Conservation (phyloP, 1,140 invertebrate species). For the Trichogramma pretiosum region DNA sequence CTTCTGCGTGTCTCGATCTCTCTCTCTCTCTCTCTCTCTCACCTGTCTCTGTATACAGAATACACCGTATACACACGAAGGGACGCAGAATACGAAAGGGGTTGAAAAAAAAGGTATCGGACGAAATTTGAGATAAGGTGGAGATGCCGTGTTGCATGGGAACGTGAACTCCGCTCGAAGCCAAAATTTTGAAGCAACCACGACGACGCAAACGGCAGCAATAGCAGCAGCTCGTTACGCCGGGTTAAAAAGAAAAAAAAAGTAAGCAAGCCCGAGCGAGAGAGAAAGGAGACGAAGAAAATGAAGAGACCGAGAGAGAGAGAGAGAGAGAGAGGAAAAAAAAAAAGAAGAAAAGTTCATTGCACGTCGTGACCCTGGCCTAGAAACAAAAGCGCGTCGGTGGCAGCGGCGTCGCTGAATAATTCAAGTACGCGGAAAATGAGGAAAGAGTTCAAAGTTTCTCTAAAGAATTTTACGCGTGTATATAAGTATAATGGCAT, state of each 20-base stretch:
- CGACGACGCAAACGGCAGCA: too few relatives aligned
- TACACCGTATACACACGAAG: too few relatives aligned
- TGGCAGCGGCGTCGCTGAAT: slow-evolving; percentile 39
- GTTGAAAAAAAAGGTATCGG: slow-evolving; percentile 6
- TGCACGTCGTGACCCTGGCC: slow-evolving; percentile 41
- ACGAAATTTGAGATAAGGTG: slow-evolving; percentile 30
- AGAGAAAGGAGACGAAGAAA: too few relatives aligned
- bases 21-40: too few relatives aligned
- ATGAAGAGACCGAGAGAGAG: not conserved
- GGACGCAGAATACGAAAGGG: too few relatives aligned
- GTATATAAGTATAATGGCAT: too few relatives aligned
- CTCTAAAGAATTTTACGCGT: slow-evolving; percentile 39
- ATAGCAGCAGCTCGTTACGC: too few relatives aligned
- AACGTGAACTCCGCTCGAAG: not conserved
- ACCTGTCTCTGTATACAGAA: too few relatives aligned
- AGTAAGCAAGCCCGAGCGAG: too few relatives aligned
- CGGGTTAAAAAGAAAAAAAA: too few relatives aligned
- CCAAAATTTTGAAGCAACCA: too few relatives aligned
- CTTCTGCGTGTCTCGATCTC: too few relatives aligned
- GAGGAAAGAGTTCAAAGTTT: slow-evolving; percentile 46
- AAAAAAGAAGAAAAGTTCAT: slow-evolving; percentile 25
- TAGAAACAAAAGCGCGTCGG: slow-evolving; percentile 45
- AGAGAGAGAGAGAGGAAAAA: not conserved
- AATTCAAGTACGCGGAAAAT: slow-evolving; percentile 44
- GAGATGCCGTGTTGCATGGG: slow-evolving; percentile 1